phyloP scores from a whole-genome alignment of 2,797 vertebrate species.

The Gallinago nigripennis region DNA sequence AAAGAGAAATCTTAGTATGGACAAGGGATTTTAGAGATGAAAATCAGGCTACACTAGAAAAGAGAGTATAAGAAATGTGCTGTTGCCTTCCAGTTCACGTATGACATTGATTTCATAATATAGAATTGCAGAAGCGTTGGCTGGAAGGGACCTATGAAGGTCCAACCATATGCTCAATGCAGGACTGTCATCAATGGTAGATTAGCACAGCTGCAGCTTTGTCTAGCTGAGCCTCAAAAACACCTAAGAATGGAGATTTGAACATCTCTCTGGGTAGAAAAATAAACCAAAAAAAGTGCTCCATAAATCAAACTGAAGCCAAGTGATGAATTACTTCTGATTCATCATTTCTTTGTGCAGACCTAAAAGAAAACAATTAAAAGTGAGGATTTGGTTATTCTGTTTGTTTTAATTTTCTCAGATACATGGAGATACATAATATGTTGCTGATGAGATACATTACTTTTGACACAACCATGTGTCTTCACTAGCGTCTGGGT shows the following conservation, averaged over 20 bases:
- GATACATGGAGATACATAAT: not conserved
- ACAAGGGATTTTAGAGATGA: not conserved
- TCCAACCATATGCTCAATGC: not conserved
- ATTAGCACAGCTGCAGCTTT: not conserved
- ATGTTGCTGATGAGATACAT: not conserved
- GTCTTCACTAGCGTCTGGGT: not conserved
- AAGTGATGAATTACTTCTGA: not conserved
- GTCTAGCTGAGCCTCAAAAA: not conserved
- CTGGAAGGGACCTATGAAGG: not conserved
- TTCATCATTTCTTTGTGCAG: not conserved
- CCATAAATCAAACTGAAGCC: not conserved
- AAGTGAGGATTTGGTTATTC: not conserved
- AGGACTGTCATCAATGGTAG: not conserved
- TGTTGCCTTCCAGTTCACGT: not conserved
- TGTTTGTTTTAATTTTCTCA: not conserved
- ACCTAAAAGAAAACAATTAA: not conserved
- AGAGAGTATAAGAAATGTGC: not conserved
- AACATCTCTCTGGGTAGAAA: not conserved
- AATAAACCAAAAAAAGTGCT: not conserved
- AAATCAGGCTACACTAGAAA: not conserved
- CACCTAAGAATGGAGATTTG: not conserved
- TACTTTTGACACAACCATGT: not conserved
- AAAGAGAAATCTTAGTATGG: not conserved
- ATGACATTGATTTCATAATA: slow-evolving; percentile 48
- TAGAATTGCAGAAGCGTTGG: not conserved